Evolutionary conservation across 1,140 invertebrate species (phyloP).

Genomic region (Temnothorax nylanderi): DNA sequence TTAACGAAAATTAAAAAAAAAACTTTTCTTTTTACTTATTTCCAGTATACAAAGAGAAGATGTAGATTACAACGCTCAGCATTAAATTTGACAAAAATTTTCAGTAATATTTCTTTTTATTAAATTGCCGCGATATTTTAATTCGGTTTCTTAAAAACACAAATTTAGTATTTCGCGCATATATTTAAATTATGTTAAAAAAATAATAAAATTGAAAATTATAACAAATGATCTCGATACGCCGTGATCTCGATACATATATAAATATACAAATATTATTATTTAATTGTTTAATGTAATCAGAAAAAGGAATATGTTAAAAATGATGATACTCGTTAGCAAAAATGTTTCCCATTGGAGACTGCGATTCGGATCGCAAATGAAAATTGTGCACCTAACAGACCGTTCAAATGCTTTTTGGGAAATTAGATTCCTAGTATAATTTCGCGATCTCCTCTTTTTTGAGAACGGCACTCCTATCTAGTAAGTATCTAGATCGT

Average conservation of each 20-base stretch:
- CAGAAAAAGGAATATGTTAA: background rate
- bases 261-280: background rate
- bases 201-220: background rate
- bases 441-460: constrained; percentile 14
- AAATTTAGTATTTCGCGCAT: background rate
- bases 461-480: background rate
- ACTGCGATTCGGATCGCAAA: background rate
- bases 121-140: background rate
- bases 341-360: background rate
- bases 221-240: background rate
- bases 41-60: background rate
- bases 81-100: background rate
- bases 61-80: background rate
- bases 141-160: background rate
- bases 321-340: background rate
- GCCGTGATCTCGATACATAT: background rate
- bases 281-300: background rate
- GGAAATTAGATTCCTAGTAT: constrained; percentile 39
- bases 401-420: constrained; percentile 9
- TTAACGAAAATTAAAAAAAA: background rate
- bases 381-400: constrained; percentile 25
- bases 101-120: background rate
- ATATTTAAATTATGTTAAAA: background rate
- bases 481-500: constrained; percentile 32
- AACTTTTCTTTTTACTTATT: background rate